A percentile compares a stretch with the other conserved stretches of the same genome.
Evolutionary conservation across 2,888 invertebrate species (phyloP).

Genomic region (Ormyrus thymus): DNA sequence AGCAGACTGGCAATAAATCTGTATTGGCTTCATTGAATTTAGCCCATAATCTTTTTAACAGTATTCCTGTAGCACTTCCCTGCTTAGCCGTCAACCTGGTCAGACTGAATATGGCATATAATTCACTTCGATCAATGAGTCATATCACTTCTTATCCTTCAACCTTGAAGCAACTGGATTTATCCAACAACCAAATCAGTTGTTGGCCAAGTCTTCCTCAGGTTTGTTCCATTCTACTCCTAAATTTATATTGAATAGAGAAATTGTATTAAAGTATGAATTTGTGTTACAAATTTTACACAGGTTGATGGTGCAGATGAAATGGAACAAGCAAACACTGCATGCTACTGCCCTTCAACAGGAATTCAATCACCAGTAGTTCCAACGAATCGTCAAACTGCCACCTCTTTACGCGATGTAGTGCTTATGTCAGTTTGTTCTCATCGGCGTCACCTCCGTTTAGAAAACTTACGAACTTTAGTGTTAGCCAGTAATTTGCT

Average conservation of each 20-base stretch:
- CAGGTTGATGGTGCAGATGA: conserved; percentile 78
- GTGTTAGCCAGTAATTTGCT: conserved; percentile 92
- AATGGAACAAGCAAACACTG: conserved; percentile 81
- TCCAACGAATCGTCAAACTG: conserved; percentile 72
- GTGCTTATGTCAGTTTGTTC: conserved; percentile 88
- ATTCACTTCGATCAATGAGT: conserved; percentile 79
- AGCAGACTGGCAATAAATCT: conserved; percentile 78
- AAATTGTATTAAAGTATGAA: background rate
- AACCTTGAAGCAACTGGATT: conserved; percentile 91
- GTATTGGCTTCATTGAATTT: conserved; percentile 87
- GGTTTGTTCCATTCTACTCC: conserved; percentile 63
- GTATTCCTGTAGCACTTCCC: conserved; percentile 90
- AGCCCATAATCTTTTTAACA: conserved; percentile 92
- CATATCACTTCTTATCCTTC: conserved; percentile 91
- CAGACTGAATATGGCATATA: conserved; percentile 93
- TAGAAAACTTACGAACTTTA: conserved; percentile 88
- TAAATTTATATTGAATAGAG: background rate
- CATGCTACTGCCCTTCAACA: conserved; percentile 81
- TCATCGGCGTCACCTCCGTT: conserved; percentile 88
- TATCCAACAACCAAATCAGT: conserved; percentile 93
- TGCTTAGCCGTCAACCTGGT: conserved; percentile 92
- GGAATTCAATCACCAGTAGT: conserved; percentile 61
- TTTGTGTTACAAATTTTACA: background rate
- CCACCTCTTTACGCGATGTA: conserved; percentile 82
- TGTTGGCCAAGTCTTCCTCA: conserved; percentile 91